Evolutionary conservation across 2,888 invertebrate genomes (phyloP), one percentile per base, ranked within the genome.

Genomic region (Endomychus coccineus): DNA sequence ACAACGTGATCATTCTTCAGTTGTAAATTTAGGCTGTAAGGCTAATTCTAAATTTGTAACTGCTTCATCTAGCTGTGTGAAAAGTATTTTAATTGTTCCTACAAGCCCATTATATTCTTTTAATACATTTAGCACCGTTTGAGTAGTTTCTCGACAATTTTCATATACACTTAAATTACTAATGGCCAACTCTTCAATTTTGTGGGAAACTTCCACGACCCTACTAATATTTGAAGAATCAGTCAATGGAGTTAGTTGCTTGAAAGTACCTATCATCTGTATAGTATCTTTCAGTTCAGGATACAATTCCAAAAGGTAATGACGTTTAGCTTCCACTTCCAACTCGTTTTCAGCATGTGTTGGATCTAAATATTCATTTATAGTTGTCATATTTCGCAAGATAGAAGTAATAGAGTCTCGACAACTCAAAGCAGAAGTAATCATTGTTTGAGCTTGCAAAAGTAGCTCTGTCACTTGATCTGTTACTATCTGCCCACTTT

Each of bases 381-480:
- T 59, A 42, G 67, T 66, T 2, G 62, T 61, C 50, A 72, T 55
- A 34, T 68, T 59, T 44, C 68, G 62, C 25, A 71, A 55, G 23
- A 70, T 61, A 1, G 57, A 52, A 27, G 65, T 68, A 11, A 68
- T 60, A 11, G 68, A 66, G 42, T 73, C 71, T 24, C 71, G 62
- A 33, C 71, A 70, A 39, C 69, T 71, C 11, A 72, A 45, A 2
- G 72, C 70, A 4, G 72, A 69, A 3, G 66, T 61, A 16, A 71
- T 67, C 50, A 72, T 61, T 1, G 68, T 69, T 45, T 71, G 69
- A 1, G 66, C 64, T 50, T 69, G 66, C 10, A 67, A 22, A 6
- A 73, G 56, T 37, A 62, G 60, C 40, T 71, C 70, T 1, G 69
- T 55, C 7, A 71, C 54, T 12, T 40, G 38, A 3, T 40, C 31